A percentile compares a stretch with the other conserved stretches of the same genome.
phyloP scores from a whole-genome alignment of 2,888 invertebrate species.

The Halictus ligatus region DNA sequence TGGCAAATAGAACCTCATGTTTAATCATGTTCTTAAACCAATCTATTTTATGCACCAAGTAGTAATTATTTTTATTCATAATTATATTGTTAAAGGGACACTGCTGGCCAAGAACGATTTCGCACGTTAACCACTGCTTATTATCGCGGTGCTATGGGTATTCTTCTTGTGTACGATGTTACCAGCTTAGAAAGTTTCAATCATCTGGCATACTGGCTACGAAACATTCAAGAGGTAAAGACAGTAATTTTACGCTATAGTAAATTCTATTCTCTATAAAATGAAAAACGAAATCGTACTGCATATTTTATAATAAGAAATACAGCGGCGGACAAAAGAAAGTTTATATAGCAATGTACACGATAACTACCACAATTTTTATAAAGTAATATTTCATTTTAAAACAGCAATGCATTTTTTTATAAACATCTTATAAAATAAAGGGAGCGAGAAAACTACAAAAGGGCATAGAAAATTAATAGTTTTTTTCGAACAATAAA shows the following conservation, averaged over 20 bases:
- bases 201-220: conserved; percentile 95
- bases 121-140: conserved; percentile 94
- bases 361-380: no score
- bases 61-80: conserved; percentile 18
- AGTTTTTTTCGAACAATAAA: no score
- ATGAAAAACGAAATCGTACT: neutral
- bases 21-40: neutral
- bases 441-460: no score
- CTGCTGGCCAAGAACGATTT: conserved; percentile 92
- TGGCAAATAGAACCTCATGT: neutral
- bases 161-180: conserved; percentile 95
- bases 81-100: conserved; percentile 88
- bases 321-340: no score
- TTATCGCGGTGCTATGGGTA: conserved; percentile 96
- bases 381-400: no score
- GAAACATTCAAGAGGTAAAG: conserved; percentile 94
- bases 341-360: no score
- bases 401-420: no score
- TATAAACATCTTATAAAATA: no score
- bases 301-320: neutral
- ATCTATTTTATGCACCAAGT: neutral
- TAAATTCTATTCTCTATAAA: neutral
- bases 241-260: neutral
- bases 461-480: no score
- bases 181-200: conserved; percentile 96